phyloP scores from a whole-genome alignment of 2,888 invertebrate genomes.

The Tinea trinotella region DNA sequence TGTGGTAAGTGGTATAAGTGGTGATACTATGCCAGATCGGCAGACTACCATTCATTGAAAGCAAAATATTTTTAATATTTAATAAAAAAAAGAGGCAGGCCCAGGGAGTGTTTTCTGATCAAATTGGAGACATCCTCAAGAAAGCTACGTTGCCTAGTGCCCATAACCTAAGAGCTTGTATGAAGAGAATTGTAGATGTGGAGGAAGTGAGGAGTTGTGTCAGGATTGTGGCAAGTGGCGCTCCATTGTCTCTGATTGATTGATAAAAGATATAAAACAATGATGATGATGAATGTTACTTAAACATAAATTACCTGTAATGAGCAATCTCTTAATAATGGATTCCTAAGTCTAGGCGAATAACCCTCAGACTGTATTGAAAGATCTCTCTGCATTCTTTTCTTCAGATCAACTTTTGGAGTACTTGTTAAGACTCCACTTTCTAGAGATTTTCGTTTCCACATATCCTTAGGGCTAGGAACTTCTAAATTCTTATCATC shows the following conservation, averaged over 20 bases:
- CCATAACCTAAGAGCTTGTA: no score
- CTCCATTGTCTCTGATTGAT: no score
- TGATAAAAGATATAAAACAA: background rate
- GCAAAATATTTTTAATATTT: background rate
- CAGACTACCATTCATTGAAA: no score
- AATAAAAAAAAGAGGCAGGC: background rate
- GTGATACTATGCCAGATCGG: no score
- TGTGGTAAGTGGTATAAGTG: no score
- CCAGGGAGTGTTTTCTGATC: no score
- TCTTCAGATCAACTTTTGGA: conserved; percentile 39
- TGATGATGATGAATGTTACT: no score
- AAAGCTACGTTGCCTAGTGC: no score
- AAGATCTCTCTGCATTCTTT: conserved; percentile 52
- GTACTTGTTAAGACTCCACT: conserved; percentile 44
- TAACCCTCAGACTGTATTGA: conserved; percentile 65
- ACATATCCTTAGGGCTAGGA: conserved; percentile 41
- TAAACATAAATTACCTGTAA: conserved; percentile 64
- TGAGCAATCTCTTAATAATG: conserved; percentile 61
- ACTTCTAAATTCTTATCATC: conserved; percentile 44
- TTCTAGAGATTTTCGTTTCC: conserved; percentile 55
- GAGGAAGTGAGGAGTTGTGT: no score
- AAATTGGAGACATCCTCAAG: no score
- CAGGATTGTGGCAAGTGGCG: no score
- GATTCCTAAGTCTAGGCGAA: conserved; percentile 55
- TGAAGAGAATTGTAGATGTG: no score